phyloP scores from a whole-genome alignment of 1,140 invertebrate species.

The Aphaenogaster rudis region DNA sequence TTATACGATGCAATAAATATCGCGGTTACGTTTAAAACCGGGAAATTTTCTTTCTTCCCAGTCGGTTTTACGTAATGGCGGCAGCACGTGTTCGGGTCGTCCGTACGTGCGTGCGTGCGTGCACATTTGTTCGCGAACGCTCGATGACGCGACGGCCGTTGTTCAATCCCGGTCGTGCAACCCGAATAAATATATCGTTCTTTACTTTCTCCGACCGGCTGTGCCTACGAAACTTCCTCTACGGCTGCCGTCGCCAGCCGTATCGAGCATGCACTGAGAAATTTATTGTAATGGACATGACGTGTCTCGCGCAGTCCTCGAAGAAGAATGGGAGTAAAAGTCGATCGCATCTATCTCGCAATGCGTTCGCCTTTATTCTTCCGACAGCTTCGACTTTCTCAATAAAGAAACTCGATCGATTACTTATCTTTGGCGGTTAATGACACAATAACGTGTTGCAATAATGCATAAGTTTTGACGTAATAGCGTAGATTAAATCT shows the following conservation, averaged over 20 bases:
- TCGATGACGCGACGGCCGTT: constrained; percentile 29
- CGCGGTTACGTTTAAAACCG: not conserved
- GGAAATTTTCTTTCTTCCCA: not conserved
- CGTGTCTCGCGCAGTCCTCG: not conserved
- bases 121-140: constrained; percentile 4
- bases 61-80: constrained; percentile 46
- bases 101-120: not conserved
- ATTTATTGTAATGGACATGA: constrained; percentile 46
- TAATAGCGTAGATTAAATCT: constrained; percentile 13
- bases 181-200: constrained; percentile 72
- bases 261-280: constrained; percentile 9
- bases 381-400: not conserved
- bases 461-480: not conserved
- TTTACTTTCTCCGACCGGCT: constrained; percentile 72
- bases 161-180: constrained; percentile 54
- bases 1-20: not conserved
- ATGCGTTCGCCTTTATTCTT: not conserved
- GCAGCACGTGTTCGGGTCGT: constrained; percentile 7
- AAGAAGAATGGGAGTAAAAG: constrained; percentile 19
- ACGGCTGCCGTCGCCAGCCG: not conserved
- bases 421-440: not conserved
- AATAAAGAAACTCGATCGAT: constrained; percentile 4
- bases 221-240: constrained; percentile 63
- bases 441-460: not conserved
- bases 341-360: constrained; percentile 5